phyloP scores from a whole-genome alignment of 2,888 invertebrate genomes.

The Rhopalosiphum nymphaeae region DNA sequence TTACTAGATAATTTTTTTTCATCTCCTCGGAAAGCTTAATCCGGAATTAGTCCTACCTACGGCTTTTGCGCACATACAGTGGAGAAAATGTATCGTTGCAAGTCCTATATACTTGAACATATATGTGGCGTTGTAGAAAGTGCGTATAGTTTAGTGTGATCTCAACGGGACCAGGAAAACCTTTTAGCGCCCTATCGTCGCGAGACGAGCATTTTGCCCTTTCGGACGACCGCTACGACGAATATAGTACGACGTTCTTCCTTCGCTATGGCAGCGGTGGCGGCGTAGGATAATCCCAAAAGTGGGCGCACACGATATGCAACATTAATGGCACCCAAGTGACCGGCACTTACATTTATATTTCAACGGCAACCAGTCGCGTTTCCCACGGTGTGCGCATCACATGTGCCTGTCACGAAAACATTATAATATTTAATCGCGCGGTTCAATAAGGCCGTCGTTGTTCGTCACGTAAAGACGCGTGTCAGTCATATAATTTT shows the following conservation, averaged over 20 bases:
- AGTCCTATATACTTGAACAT: neutral
- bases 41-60: neutral
- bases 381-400: constrained; percentile 56
- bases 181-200: constrained; percentile 47
- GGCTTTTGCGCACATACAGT: neutral
- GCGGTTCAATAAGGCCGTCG: neutral
- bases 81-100: neutral
- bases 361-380: constrained; percentile 62
- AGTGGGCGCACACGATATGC: constrained; percentile 45
- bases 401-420: constrained; percentile 51
- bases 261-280: neutral
- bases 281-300: constrained; percentile 40
- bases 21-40: too few species aligned
- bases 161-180: constrained; percentile 44
- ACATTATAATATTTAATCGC: constrained; percentile 40
- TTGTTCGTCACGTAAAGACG: neutral
- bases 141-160: neutral
- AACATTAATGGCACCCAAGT: constrained; percentile 62
- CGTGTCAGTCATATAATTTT: too few species aligned
- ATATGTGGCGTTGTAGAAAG: neutral
- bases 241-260: neutral
- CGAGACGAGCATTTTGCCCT: neutral
- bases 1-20: too few species aligned
- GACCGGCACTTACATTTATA: constrained; percentile 64
- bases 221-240: neutral